These are phyloP conservation scores for Mythimna lalbum DNA, from an alignment of 2,888 invertebrate species.

Conservation along the genomic window DNA sequence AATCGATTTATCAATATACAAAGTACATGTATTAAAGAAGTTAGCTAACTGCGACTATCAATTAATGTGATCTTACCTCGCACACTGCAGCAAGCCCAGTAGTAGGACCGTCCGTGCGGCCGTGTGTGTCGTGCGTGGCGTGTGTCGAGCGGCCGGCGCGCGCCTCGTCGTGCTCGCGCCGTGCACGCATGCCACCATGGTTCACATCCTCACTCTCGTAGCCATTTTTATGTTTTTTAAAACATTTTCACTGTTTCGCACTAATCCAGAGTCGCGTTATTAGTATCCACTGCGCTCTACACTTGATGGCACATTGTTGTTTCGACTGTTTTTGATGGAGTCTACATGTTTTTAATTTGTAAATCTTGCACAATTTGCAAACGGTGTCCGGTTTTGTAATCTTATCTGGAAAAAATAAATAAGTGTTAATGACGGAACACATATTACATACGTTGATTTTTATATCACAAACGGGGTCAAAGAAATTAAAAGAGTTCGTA, in stretches of 20 bases:
- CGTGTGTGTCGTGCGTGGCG: conserved; percentile 37
- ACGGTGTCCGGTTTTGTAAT: conserved; percentile 28
- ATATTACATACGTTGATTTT: background rate
- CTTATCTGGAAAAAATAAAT: conserved; percentile 39
- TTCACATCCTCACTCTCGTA: conserved; percentile 82
- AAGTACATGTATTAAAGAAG: background rate
- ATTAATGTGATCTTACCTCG: conserved; percentile 71
- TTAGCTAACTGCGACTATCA: too few relatives aligned
- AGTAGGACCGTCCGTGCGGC: conserved; percentile 59
- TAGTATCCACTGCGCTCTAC: conserved; percentile 28
- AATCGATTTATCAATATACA: background rate
- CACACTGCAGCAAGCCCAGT: conserved; percentile 74
- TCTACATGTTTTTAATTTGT: conserved; percentile 47
- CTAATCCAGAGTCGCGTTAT: conserved; percentile 15
- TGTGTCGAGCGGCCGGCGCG: conserved; percentile 67
- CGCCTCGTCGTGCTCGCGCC: conserved; percentile 77
- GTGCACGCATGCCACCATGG: conserved; percentile 85
- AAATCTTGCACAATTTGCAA: conserved; percentile 30
- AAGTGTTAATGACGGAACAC: background rate
- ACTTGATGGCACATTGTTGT: conserved; percentile 48
- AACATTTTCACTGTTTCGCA: conserved; percentile 65
- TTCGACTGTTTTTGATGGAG: conserved; percentile 11
- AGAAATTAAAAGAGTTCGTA: background rate
- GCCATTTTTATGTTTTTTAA: conserved; percentile 70
- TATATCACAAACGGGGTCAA: conserved; percentile 1